Percentiles rank a stretch among this genome's conserved stretches.
These are phyloP conservation scores for Baryphthengus martii DNA, from an alignment of 2,113 vertebrate genomes.

Conservation along the genomic window DNA sequence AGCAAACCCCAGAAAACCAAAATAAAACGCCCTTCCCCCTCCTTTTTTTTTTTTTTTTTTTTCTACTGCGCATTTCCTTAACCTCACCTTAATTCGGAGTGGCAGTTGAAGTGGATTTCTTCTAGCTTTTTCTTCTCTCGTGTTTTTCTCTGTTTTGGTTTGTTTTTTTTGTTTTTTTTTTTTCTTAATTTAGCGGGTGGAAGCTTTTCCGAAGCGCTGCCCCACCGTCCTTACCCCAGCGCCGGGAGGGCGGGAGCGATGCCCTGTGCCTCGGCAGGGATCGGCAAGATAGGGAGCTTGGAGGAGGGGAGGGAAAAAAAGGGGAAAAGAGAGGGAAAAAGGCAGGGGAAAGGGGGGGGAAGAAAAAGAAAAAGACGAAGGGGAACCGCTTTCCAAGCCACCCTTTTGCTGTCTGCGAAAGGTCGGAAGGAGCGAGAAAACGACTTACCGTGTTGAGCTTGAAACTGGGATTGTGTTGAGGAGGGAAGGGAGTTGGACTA, in stretches of 20 bases:
- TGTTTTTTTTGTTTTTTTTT: no score
- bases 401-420: not conserved
- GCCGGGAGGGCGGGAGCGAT: not conserved
- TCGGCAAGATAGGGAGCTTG: not conserved
- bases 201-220: not conserved
- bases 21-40: not conserved
- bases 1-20: not conserved
- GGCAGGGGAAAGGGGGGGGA: no score
- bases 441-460: not conserved
- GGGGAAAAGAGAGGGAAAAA: not conserved
- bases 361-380: not conserved
- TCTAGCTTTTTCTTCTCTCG: not conserved
- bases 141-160: no score
- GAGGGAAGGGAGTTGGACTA: not conserved
- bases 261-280: not conserved
- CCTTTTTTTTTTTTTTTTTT: no score
- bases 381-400: not conserved
- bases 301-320: not conserved
- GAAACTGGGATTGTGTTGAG: not conserved
- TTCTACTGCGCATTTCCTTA: not conserved
- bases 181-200: not conserved
- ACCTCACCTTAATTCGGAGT: not conserved
- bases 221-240: not conserved
- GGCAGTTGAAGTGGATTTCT: not conserved
- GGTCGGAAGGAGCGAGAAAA: not conserved